Percentiles rank a stretch among this genome's conserved stretches.
phyloP scores from a whole-genome alignment of 1,140 invertebrate species.

The Tetramorium simillimum region DNA sequence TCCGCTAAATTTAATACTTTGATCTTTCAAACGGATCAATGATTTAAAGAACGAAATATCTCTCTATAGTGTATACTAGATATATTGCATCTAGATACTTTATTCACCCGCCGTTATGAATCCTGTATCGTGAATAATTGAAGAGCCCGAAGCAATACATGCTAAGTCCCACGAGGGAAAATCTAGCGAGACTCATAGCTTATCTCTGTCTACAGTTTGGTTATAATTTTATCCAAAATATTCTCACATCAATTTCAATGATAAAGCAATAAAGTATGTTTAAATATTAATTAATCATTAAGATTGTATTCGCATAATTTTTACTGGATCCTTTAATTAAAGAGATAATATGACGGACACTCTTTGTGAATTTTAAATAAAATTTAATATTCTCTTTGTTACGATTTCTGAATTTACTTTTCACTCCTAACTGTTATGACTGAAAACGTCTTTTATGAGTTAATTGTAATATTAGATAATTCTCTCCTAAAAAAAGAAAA shows the following conservation, averaged over 20 bases:
- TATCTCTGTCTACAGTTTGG: slow-evolving; percentile 15
- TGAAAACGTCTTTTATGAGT: neutral
- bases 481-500: neutral
- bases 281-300: neutral
- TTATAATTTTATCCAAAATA: neutral
- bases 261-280: neutral
- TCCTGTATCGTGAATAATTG: slow-evolving; percentile 40
- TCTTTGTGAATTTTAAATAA: neutral
- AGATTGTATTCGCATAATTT: neutral
- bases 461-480: neutral
- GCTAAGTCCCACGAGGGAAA: slow-evolving; percentile 19
- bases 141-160: slow-evolving; percentile 37
- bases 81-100: slow-evolving; percentile 18
- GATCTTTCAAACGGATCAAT: neutral
- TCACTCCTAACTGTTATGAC: neutral
- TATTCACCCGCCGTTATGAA: neutral
- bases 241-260: neutral
- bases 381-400: neutral
- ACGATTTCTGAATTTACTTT: slow-evolving; percentile 7
- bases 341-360: neutral
- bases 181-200: neutral
- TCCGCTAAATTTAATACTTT: neutral
- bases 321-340: neutral
- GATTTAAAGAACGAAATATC: neutral
- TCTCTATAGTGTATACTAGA: neutral